A percentile compares a stretch with the other conserved stretches of the same genome.
phyloP scores from a whole-genome alignment of 2,888 invertebrate species.

The Noctua fimbriata region DNA sequence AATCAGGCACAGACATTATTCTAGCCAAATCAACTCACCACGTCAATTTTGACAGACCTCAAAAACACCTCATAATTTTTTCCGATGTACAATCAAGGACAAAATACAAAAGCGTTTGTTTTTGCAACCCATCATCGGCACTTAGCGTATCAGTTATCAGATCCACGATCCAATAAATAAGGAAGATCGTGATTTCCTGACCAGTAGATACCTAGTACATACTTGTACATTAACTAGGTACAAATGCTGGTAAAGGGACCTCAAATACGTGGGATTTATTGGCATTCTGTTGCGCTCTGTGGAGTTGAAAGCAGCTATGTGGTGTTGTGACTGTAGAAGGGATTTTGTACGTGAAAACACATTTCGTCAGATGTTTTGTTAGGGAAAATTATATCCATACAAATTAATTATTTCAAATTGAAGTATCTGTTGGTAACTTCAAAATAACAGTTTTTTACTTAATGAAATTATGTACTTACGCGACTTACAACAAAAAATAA shows the following conservation, averaged over 20 bases:
- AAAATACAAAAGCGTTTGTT: slow-evolving; percentile 56
- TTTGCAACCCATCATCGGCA: slow-evolving; percentile 67
- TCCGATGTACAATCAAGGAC: slow-evolving; percentile 55
- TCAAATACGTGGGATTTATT: slow-evolving; percentile 52
- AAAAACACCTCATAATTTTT: slow-evolving; percentile 46
- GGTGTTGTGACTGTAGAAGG: not conserved
- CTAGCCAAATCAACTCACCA: slow-evolving; percentile 22
- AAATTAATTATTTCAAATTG: no score
- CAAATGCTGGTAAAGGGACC: slow-evolving; percentile 29
- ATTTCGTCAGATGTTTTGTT: not conserved
- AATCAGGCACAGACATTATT: not conserved
- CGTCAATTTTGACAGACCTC: slow-evolving; percentile 33
- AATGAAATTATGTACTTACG: no score
- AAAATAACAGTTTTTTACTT: no score
- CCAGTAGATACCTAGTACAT: slow-evolving; percentile 55
- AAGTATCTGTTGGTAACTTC: no score
- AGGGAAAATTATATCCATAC: not conserved
- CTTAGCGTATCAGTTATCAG: slow-evolving; percentile 70
- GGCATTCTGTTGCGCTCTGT: slow-evolving; percentile 14
- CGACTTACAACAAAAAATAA: no score
- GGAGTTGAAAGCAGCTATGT: slow-evolving; percentile 19
- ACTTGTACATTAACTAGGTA: slow-evolving; percentile 40
- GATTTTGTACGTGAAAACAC: slow-evolving; percentile 16
- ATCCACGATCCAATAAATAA: slow-evolving; percentile 75
- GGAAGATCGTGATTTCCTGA: slow-evolving; percentile 72